phyloP scores from a whole-genome alignment of 2,113 vertebrate genomes.

The Salvelinus alpinus region DNA sequence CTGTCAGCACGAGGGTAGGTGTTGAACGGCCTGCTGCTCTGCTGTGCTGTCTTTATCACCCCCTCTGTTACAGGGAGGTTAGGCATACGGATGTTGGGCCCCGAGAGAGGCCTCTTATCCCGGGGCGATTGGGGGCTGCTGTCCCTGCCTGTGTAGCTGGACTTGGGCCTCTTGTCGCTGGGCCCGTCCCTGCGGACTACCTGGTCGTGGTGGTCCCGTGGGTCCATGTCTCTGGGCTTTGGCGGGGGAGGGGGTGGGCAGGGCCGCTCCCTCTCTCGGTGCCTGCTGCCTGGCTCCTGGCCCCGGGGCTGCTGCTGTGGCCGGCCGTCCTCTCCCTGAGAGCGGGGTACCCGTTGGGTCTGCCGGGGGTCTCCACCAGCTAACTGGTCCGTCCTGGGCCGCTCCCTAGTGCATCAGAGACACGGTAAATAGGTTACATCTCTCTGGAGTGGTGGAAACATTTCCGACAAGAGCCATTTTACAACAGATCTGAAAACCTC shows the following conservation, averaged over 20 bases:
- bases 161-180: slow-evolving; percentile 83
- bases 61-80: slow-evolving; percentile 74
- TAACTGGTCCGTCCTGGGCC: slow-evolving; percentile 49
- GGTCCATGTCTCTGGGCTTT: slow-evolving; percentile 61
- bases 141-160: slow-evolving; percentile 71
- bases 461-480: background rate
- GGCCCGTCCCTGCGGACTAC: slow-evolving; percentile 70
- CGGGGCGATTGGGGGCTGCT: slow-evolving; percentile 80
- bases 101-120: slow-evolving; percentile 89
- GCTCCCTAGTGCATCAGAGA: slow-evolving; percentile 46
- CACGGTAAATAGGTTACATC: too few relatives aligned
- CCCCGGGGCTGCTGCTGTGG: slow-evolving; percentile 79
- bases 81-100: slow-evolving; percentile 84
- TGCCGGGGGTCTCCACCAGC: slow-evolving; percentile 49
- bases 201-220: slow-evolving; percentile 56
- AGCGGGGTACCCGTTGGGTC: slow-evolving; percentile 38
- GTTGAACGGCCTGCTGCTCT: slow-evolving; percentile 85
- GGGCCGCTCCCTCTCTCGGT: slow-evolving; percentile 53
- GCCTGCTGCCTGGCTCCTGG: slow-evolving; percentile 71
- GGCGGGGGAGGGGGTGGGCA: slow-evolving; percentile 58
- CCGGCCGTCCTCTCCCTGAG: slow-evolving; percentile 53
- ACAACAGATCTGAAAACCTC: background rate
- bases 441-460: too few relatives aligned
- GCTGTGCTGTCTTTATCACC: slow-evolving; percentile 77
- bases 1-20: slow-evolving; percentile 89